These are phyloP conservation scores for sheep (Ovis aries) DNA, from an alignment of 2,113 vertebrate species.

Conservation along the genomic window DNA sequence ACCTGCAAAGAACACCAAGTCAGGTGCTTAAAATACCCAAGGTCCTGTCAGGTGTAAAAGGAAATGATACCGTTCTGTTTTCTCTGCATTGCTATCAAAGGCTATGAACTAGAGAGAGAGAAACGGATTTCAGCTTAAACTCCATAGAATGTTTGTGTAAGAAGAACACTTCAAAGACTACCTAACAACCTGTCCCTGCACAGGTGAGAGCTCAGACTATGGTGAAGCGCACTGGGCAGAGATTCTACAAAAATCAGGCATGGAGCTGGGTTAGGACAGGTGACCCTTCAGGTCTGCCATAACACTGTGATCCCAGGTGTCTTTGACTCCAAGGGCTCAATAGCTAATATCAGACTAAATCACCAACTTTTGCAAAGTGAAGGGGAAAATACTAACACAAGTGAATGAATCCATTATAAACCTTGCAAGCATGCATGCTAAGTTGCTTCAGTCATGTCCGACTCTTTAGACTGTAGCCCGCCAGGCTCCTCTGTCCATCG, in stretches of 20 bases:
- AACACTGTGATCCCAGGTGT: neutral
- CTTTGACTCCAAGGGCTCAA: slow-evolving; percentile 3
- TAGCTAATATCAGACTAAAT: neutral
- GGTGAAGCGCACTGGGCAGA: neutral
- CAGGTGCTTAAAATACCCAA: neutral
- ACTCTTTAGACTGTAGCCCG: neutral
- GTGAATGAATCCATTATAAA: slow-evolving; percentile 38
- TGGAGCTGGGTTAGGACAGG: neutral
- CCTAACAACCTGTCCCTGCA: neutral
- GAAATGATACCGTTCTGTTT: neutral
- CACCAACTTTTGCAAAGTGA: neutral
- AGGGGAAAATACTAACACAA: slow-evolving; percentile 10
- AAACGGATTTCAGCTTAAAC: neutral
- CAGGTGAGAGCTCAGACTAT: neutral
- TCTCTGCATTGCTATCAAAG: neutral
- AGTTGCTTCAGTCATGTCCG: neutral
- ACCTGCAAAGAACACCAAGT: neutral
- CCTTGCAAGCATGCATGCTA: neutral
- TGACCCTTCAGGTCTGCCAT: neutral
- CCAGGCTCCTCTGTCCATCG: neutral
- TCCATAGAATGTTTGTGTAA: neutral
- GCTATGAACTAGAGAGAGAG: neutral
- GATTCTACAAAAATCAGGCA: neutral
- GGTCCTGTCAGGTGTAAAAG: neutral
- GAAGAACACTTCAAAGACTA: neutral